Percentiles rank a stretch among this genome's conserved stretches.
phyloP scores from a whole-genome alignment of 2,888 invertebrate species.

The Anorthoa munda region DNA sequence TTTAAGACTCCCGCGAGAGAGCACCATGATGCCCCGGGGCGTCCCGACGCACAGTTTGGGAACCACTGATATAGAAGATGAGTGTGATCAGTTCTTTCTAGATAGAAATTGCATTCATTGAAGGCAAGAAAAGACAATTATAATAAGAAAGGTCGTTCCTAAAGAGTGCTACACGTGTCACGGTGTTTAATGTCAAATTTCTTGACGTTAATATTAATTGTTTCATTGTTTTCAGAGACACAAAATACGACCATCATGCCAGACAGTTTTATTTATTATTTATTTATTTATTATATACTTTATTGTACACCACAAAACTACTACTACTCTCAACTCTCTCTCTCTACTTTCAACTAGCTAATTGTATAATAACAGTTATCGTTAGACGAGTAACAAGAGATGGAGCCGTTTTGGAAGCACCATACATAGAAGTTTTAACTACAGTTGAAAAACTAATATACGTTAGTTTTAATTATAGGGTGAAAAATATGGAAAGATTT shows the following conservation, averaged over 20 bases:
- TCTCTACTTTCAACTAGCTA: neutral
- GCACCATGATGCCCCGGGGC: no score
- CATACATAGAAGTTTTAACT: conserved; percentile 24
- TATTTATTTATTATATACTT: no score
- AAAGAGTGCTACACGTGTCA: neutral
- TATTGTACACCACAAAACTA: no score
- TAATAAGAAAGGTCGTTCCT: neutral
- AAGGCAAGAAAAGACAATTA: neutral
- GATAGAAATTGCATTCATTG: neutral
- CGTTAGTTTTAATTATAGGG: neutral
- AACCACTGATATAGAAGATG: no score
- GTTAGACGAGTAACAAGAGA: conserved; percentile 11
- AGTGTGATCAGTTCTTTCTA: neutral
- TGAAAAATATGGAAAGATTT: neutral
- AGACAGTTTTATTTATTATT: no score
- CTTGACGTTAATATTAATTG: neutral
- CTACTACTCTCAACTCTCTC: no score
- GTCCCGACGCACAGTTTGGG: no score
- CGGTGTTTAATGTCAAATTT: neutral
- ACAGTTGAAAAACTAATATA: conserved; percentile 9
- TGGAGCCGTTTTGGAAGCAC: conserved; percentile 8
- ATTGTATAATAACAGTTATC: conserved; percentile 25
- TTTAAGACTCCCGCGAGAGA: no score
- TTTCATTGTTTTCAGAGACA: conserved; percentile 2
- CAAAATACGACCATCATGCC: neutral